Evolutionary conservation across 2,797 vertebrate genomes (phyloP), one percentile per base, ranked within the genome.

Genomic region (Phataginus tricuspis): DNA sequence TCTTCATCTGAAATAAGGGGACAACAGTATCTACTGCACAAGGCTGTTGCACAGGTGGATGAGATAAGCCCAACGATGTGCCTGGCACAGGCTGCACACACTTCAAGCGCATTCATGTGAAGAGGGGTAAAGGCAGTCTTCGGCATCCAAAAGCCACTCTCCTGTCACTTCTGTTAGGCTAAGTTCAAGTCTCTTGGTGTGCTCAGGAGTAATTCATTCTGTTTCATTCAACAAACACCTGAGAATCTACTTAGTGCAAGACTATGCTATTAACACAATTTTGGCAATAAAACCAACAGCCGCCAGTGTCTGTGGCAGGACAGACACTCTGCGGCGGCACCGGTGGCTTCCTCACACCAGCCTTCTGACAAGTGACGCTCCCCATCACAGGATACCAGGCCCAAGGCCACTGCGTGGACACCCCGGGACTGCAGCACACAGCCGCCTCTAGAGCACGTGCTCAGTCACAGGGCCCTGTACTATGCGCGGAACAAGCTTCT

Each of bases 401-500:
- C 39, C 13, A 7, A 1, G 27, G 14, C 31, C 57, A 37, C 59
- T 3, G 16, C 31, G 10, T 9, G 14, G 14, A 1, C n/a, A 51
- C 4, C 7, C 31, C 0, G 13, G 42, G 51, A 31, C 5, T 13
- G 12, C 37, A 34, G 64, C n/a, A 37, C 53, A 34, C 15, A 53
- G 25, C 31, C 21, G 39, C 86, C 66, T 16, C 53, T 4, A 2
- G n/a, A 18, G 45, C 2, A 2, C 5, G 14, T 7, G 2, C 27
- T 29, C 10, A 25, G 66, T 23, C 19, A 31, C 49, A 23, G 45
- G 31, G 5, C 80, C 13, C 37, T 0, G 5, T 7, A 51, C 55
- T 2, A 31, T 0, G 13, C 15, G 61, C 1, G 29, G 25, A 27
- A 34, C 9, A 2, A 61, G n/a, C 15, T 15, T 63, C 37, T 14